phyloP scores from a whole-genome alignment of 2,888 invertebrate species.

The Ornithoptera priamus region DNA sequence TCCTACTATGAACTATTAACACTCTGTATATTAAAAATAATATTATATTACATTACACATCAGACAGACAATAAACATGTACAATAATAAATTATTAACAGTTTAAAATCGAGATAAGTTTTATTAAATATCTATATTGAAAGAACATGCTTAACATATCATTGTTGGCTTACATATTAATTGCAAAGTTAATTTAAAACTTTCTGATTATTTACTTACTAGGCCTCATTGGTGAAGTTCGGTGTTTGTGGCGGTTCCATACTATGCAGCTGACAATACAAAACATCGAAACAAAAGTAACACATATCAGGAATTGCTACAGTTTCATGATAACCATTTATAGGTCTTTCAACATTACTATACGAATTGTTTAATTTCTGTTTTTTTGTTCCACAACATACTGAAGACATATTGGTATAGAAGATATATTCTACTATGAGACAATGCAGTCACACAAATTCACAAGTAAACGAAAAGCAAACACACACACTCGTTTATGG shows the following conservation, averaged over 20 bases:
- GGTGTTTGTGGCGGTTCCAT: constrained; percentile 95
- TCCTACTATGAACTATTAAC: too few relatives aligned
- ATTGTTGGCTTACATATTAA: background rate
- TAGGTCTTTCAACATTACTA: constrained; percentile 80
- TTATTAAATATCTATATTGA: too few relatives aligned
- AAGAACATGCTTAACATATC: too few relatives aligned
- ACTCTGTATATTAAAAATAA: too few relatives aligned
- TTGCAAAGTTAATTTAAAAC: background rate
- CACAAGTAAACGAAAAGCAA: constrained; percentile 52
- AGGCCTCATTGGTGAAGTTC: constrained; percentile 96
- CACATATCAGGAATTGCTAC: constrained; percentile 98
- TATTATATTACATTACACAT: too few relatives aligned
- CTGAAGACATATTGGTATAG: constrained; percentile 86
- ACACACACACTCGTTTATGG: constrained; percentile 45
- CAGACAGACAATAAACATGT: too few relatives aligned
- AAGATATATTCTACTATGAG: constrained; percentile 46
- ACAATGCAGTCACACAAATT: constrained; percentile 54
- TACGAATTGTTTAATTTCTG: constrained; percentile 89
- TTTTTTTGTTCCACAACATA: constrained; percentile 95
- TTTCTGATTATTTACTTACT: constrained; percentile 83
- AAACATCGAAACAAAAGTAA: constrained; percentile 99
- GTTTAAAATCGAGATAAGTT: too few relatives aligned
- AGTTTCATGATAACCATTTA: constrained; percentile 75
- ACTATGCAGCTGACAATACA: constrained; percentile 95
- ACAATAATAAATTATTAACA: too few relatives aligned